These are phyloP conservation scores for Drosophila pseudoobscura DNA, from an alignment of 1,140 invertebrate species.

Conservation along the genomic window DNA sequence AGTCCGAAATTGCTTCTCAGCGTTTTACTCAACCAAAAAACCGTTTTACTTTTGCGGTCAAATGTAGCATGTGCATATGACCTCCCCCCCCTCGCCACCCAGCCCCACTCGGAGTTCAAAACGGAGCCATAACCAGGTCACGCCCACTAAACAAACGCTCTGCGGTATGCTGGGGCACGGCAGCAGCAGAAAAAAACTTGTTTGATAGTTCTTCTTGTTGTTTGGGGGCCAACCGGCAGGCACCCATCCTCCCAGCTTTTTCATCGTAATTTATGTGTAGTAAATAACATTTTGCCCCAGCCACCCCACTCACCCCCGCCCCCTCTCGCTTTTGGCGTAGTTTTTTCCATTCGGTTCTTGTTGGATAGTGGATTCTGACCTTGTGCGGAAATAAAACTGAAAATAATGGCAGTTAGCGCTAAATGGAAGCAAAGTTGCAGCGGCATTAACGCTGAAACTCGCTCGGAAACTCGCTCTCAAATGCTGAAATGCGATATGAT, in stretches of 20 bases:
- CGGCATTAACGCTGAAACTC: conserved; percentile 49
- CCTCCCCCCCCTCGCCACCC: conserved; percentile 8
- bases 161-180: conserved; percentile 48
- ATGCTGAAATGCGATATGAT: conserved; percentile 48
- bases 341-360: conserved; percentile 22
- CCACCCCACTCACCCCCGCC: background rate
- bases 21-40: conserved; percentile 64
- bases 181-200: conserved; percentile 26
- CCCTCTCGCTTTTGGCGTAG: background rate
- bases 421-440: conserved; percentile 64
- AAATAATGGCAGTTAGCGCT: conserved; percentile 71
- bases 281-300: conserved; percentile 70
- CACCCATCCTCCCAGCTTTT: background rate
- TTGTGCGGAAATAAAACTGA: conserved; percentile 62
- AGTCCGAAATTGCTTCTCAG: conserved; percentile 67
- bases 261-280: conserved; percentile 66
- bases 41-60: conserved; percentile 76
- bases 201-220: conserved; percentile 67
- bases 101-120: conserved; percentile 11
- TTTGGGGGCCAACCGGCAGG: conserved; percentile 38
- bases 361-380: conserved; percentile 47
- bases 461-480: background rate
- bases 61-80: conserved; percentile 75
- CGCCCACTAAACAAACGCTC: conserved; percentile 60
- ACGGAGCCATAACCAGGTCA: conserved; percentile 37